A percentile compares a stretch with the other conserved stretches of the same genome.
These are phyloP conservation scores for Campopleginae sp. DNA, from an alignment of 2,888 invertebrate genomes.

Conservation along the genomic window DNA sequence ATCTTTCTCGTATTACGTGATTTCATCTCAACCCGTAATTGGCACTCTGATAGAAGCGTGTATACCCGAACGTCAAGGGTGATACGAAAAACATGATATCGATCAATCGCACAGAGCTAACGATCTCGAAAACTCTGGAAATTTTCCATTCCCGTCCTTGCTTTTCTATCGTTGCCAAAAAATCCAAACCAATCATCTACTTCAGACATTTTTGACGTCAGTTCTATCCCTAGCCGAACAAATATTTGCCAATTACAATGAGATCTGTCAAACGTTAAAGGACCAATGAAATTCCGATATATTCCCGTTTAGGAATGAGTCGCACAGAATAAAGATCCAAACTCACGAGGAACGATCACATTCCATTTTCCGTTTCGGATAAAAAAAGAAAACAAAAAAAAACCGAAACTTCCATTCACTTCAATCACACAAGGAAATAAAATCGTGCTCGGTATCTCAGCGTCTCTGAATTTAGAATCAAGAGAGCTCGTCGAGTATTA, in stretches of 20 bases:
- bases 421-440: no score
- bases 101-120: slow-evolving; percentile 11
- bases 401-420: no score
- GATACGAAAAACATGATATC: slow-evolving; percentile 53
- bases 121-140: slow-evolving; percentile 28
- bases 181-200: neutral
- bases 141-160: neutral
- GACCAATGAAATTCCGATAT: neutral
- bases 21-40: slow-evolving; percentile 72
- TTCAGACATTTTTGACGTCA: neutral
- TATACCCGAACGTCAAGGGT: slow-evolving; percentile 36
- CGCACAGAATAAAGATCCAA: neutral
- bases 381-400: no score
- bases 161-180: neutral
- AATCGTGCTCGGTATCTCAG: no score
- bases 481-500: no score
- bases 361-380: neutral
- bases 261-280: neutral
- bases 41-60: slow-evolving; percentile 60
- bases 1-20: slow-evolving; percentile 73
- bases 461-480: no score
- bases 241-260: slow-evolving; percentile 1
- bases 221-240: neutral
- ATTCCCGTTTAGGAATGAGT: neutral
- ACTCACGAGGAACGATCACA: neutral